These are phyloP conservation scores for Buphagus erythrorhynchus DNA, from an alignment of 2,797 vertebrate genomes.

Conservation along the genomic window DNA sequence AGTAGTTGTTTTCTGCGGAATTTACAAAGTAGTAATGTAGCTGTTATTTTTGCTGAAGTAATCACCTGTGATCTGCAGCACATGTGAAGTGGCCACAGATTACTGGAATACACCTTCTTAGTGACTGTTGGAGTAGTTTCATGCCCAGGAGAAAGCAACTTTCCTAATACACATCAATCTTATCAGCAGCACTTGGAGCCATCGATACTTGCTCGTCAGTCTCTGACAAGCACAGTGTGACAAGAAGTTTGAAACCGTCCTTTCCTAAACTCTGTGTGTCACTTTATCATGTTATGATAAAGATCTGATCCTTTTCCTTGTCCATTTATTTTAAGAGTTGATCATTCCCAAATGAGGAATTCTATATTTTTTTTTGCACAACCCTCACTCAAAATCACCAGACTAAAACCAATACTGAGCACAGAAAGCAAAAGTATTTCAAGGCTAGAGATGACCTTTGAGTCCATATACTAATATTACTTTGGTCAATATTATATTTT, in stretches of 20 bases:
- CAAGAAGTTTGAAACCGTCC: not conserved
- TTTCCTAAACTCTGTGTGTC: not conserved
- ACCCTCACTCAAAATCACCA: not conserved
- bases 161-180: not conserved
- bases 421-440: not conserved
- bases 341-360: not conserved
- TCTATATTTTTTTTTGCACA: not conserved
- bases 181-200: not conserved
- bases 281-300: not conserved
- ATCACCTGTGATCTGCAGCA: not conserved
- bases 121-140: not conserved
- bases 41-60: not conserved
- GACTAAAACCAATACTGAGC: not conserved
- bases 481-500: not conserved
- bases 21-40: not conserved
- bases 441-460: not conserved
- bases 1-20: not conserved
- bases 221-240: not conserved
- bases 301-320: not conserved
- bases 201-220: not conserved
- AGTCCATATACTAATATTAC: not conserved
- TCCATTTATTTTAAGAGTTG: not conserved
- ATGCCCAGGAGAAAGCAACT: not conserved
- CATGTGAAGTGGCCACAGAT: not conserved
- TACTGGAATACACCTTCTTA: slow-evolving; percentile 18